Evolutionary conservation across 2,888 invertebrate genomes (phyloP), one percentile per base, ranked within the genome.

Genomic region (Bembecia ichneumoniformis): DNA sequence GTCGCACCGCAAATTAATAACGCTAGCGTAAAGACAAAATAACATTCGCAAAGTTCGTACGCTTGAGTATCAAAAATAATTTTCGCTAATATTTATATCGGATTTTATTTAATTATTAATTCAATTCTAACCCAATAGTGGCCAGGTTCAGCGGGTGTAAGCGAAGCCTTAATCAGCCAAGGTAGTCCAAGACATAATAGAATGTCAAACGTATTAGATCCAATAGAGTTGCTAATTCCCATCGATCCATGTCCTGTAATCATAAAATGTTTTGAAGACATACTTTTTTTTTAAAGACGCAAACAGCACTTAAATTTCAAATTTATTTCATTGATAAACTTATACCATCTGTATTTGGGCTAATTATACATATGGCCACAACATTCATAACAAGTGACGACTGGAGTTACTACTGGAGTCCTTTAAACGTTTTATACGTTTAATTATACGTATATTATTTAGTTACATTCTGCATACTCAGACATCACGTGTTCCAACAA

Each of bases 181-280:
- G 96, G 96, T 7, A 96, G 86, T 10, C 96, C 96, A 57, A 96
- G 86, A 68, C 96, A 96, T 44, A 96, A 81, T n/a, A 96, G 82
- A 58, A 96, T 96, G 71, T 96, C 96, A 71, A 96, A 96, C 1
- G 96, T 95, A 71, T 96, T 96, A 20, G 95, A 96, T 48, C 96
- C 96, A 63, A 96, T 94, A 2, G 96, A 95, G 76, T 96, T 96
- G 75, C 95, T 95, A 60, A 96, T 94, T 15, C 96, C 96, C 96
- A 96, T 96, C 36, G 95, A 94, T 50, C 95, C 95, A 66, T 95
- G 94, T 55, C 95, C 95, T 95, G 77, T 46, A 73, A 61, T 44
- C 47, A 40, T 13, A 14, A 3, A 11, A 40, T 40, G 14, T 40
- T 40, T 28, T 28, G 5, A 28, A 28, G 28, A 28, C 28, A 28